Evolutionary conservation across 2,797 vertebrate genomes (phyloP), one percentile per base, ranked within the genome.

Genomic region (Hybognathus amarus): DNA sequence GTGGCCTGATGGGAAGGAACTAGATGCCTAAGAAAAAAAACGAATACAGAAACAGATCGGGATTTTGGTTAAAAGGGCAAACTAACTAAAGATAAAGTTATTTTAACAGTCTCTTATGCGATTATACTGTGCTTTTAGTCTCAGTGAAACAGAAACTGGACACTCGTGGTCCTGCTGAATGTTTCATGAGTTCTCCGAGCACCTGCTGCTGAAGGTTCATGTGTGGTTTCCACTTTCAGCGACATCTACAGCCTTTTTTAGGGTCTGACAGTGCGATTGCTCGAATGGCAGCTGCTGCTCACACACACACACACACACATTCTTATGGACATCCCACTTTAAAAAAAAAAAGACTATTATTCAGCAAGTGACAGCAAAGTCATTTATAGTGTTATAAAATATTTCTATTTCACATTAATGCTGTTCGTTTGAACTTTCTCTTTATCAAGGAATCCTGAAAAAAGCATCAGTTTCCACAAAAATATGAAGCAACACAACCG

Each of bases 81-180:
- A 40, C 22, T 24, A 10, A 10, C 33, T 38, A 4, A 56, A 54
- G 30, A 12, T n/a, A 54, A n/a, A 38, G 24, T 15, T 5, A 54
- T 36, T 52, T 74, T 20, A 59, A 24, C 22, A 75, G 33, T 40
- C 52, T 24, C 13, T 59, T 63, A 7, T 36, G 40, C 45, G 63
- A 47, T 63, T 36, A 24, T 63, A 1, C 73, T 47, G 40, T 81
- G 40, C 2, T 11, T 97, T 91, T 33, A 76, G 56, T 7, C 36
- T 45, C 40, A 30, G 52, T 15, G 13, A 75, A 33, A 45, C 42
- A 47, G 33, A 52, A 66, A 75, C 52, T 42, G 24, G 27, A 66
- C 24, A 33, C 54, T 13, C 3, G 54, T 10, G 59, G 5, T 22
- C 42, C 59, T 64, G 10, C 11, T 67, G 8, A 63, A 50, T 73